Percentiles rank a stretch among this genome's conserved stretches.
Conservation (phyloP, 1,140 invertebrate genomes). For the Muscidifurax raptorellus region DNA sequence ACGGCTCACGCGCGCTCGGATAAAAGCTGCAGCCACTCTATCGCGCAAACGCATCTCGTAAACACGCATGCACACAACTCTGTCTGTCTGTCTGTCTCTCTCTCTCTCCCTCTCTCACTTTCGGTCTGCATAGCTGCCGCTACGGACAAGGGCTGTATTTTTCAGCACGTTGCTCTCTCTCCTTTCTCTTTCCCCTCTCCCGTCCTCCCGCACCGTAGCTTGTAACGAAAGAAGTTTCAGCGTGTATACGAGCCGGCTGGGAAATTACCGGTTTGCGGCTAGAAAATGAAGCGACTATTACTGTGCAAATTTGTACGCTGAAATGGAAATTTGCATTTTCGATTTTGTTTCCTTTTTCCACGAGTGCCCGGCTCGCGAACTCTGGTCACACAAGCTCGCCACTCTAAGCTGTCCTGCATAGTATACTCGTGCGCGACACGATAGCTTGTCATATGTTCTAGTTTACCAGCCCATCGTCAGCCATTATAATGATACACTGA, state of each 20-base stretch:
- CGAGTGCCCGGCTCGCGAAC: not conserved
- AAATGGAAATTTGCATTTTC: not conserved
- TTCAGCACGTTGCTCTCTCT: not conserved
- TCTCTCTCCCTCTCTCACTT: not conserved
- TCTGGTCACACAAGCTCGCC: not conserved
- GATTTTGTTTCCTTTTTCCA: not conserved
- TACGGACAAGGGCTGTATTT: not conserved
- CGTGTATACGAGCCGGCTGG: not conserved
- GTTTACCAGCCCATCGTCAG: not conserved
- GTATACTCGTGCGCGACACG: not conserved
- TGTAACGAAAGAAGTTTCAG: not conserved
- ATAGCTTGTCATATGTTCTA: not conserved
- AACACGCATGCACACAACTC: not conserved
- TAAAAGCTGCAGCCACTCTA: conserved; percentile 15
- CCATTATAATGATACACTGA: not conserved
- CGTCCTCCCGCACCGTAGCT: not conserved
- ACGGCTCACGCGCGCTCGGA: not conserved
- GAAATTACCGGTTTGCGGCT: not conserved
- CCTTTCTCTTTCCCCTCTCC: too few relatives aligned
- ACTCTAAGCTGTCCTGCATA: too few relatives aligned
- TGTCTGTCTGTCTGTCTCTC: not conserved
- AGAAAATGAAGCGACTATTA: conserved; percentile 1
- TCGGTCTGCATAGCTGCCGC: not conserved
- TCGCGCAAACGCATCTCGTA: conserved; percentile 4
- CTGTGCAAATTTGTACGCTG: not conserved